Percentiles rank a stretch among this genome's conserved stretches.
Conservation (phyloP, 1,140 invertebrate genomes). For the Dendroctonus ponderosae region DNA sequence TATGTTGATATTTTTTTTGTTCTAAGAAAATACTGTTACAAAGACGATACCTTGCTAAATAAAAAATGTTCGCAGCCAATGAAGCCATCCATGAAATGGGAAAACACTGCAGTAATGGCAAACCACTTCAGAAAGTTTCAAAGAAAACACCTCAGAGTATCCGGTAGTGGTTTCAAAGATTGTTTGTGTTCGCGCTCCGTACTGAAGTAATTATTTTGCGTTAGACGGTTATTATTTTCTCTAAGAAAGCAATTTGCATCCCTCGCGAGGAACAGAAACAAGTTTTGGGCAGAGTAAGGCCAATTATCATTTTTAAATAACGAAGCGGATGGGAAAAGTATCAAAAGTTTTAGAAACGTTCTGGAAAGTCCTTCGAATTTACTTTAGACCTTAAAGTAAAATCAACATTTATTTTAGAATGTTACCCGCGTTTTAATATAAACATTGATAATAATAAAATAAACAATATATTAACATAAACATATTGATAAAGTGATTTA, state of each 20-base stretch:
- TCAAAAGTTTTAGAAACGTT: slow-evolving; percentile 3
- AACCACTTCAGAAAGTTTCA: neutral
- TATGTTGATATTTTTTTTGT: too few species aligned
- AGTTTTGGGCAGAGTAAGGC: slow-evolving; percentile 30
- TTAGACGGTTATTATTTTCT: slow-evolving; percentile 36
- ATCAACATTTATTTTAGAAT: too few species aligned
- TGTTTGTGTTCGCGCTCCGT: slow-evolving; percentile 21
- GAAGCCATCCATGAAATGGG: too few species aligned
- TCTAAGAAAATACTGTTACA: too few species aligned
- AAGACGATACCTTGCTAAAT: too few species aligned
- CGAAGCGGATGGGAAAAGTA: slow-evolving; percentile 21
- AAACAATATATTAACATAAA: too few species aligned
- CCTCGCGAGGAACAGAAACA: slow-evolving; percentile 30
- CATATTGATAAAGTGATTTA: too few species aligned
- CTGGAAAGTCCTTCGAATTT: neutral
- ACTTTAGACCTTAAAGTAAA: too few species aligned
- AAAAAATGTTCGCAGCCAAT: too few species aligned
- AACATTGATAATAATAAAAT: too few species aligned
- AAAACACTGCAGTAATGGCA: too few species aligned
- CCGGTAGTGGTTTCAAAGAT: slow-evolving; percentile 19
- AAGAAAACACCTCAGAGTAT: neutral
- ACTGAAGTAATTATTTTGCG: slow-evolving; percentile 32
- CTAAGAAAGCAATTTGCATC: slow-evolving; percentile 37
- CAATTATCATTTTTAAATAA: slow-evolving; percentile 30
- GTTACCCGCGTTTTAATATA: too few species aligned